phyloP scores from a whole-genome alignment of 1,140 invertebrate species.

The Zophobas atratus region DNA sequence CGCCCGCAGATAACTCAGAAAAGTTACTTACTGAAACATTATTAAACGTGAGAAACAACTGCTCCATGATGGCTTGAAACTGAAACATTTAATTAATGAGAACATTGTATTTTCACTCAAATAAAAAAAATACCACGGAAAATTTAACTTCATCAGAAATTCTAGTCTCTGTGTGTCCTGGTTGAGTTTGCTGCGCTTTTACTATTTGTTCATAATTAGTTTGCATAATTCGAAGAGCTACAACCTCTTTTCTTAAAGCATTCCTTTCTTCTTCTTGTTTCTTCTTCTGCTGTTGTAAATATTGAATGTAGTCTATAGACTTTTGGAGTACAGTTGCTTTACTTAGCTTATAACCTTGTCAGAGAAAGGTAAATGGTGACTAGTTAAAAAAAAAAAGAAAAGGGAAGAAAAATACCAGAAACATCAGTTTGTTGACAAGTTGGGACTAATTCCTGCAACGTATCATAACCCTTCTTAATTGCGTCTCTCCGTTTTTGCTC shows the following conservation, averaged over 20 bases:
- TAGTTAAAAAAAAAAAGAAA: neutral
- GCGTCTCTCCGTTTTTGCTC: slow-evolving; percentile 98
- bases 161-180: slow-evolving; percentile 87
- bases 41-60: slow-evolving; percentile 92
- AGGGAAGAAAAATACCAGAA: slow-evolving; percentile 68
- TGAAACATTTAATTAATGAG: slow-evolving; percentile 67
- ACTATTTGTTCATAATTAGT: slow-evolving; percentile 97
- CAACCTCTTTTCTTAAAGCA: slow-evolving; percentile 94
- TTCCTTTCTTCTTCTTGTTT: slow-evolving; percentile 95
- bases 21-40: slow-evolving; percentile 93
- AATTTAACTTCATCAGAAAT: slow-evolving; percentile 97
- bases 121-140: slow-evolving; percentile 83
- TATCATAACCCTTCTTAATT: slow-evolving; percentile 96
- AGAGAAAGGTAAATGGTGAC: slow-evolving; percentile 24
- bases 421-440: slow-evolving; percentile 92
- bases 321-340: slow-evolving; percentile 96
- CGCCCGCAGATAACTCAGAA: slow-evolving; percentile 91
- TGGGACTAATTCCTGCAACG: slow-evolving; percentile 92
- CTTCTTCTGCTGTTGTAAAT: slow-evolving; percentile 91
- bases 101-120: slow-evolving; percentile 8
- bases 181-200: slow-evolving; percentile 94
- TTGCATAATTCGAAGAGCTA: slow-evolving; percentile 93
- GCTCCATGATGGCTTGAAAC: slow-evolving; percentile 97
- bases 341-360: slow-evolving; percentile 89
- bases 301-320: slow-evolving; percentile 94